Conservation (phyloP, 2,797 vertebrate species). For the Podarcis siculus region DNA sequence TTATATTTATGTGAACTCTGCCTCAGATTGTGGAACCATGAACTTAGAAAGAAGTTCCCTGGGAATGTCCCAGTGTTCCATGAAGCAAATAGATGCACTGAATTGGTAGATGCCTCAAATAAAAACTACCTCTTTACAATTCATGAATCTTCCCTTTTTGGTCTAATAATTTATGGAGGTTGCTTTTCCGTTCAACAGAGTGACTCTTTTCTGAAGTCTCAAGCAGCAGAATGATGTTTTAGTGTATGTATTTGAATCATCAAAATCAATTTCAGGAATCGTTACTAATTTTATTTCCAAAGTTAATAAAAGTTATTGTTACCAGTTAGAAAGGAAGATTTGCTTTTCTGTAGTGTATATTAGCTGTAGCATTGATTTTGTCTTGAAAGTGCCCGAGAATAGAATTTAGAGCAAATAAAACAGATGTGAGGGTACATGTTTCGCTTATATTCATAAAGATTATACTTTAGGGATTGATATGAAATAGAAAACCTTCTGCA, state of each 20-base stretch:
- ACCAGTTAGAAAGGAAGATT: conserved; percentile 56
- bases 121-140: conserved; percentile 26
- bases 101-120: not conserved
- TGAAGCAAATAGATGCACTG: too few relatives aligned
- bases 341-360: conserved; percentile 50
- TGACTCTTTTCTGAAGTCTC: conserved; percentile 13
- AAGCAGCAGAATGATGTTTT: conserved; percentile 7
- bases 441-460: conserved; percentile 66
- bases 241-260: conserved; percentile 22
- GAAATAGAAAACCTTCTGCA: conserved; percentile 70
- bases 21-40: too few relatives aligned
- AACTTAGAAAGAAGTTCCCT: too few relatives aligned
- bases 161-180: not conserved
- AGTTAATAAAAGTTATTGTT: conserved; percentile 62
- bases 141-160: not conserved
- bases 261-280: conserved; percentile 55
- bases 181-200: not conserved
- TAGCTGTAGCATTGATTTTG: conserved; percentile 68
- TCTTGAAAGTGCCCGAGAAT: conserved; percentile 68
- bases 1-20: conserved; percentile 8
- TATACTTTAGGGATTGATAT: conserved; percentile 66
- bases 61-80: too few relatives aligned
- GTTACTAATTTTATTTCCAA: conserved; percentile 54
- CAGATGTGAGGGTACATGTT: conserved; percentile 55
- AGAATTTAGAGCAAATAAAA: conserved; percentile 71